phyloP scores from a whole-genome alignment of 2,888 invertebrate species.

The Chrysolina oricalcia region DNA sequence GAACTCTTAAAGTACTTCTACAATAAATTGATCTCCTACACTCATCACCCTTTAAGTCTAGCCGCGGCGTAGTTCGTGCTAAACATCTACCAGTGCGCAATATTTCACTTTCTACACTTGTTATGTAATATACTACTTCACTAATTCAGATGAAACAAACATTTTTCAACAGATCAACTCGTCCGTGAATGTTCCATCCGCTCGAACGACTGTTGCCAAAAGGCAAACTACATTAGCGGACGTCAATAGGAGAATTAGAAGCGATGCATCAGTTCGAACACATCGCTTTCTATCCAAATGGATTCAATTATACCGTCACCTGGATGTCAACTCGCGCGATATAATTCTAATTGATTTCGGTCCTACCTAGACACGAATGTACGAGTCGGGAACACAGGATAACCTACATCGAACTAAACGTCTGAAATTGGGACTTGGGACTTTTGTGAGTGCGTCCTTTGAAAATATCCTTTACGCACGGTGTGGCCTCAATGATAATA shows the following conservation, averaged over 20 bases:
- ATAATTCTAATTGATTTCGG: slow-evolving; percentile 11
- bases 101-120: no score
- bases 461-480: no score
- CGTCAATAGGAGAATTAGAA: background rate
- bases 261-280: slow-evolving; percentile 11
- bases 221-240: slow-evolving; percentile 4
- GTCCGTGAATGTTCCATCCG: background rate
- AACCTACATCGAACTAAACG: background rate
- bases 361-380: slow-evolving; percentile 14
- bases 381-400: background rate
- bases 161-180: background rate
- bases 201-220: background rate
- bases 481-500: no score
- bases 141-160: no score
- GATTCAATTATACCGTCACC: slow-evolving; percentile 19
- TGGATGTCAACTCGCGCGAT: slow-evolving; percentile 11
- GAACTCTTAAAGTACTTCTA: no score
- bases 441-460: no score
- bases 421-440: background rate
- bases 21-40: no score
- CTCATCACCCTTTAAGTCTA: no score
- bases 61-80: no score
- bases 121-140: no score
- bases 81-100: no score
- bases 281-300: slow-evolving; percentile 18